Base-by-base conservation (phyloP, 2,888 invertebrate species). In the Tanytarsus gracilentus region DNA sequence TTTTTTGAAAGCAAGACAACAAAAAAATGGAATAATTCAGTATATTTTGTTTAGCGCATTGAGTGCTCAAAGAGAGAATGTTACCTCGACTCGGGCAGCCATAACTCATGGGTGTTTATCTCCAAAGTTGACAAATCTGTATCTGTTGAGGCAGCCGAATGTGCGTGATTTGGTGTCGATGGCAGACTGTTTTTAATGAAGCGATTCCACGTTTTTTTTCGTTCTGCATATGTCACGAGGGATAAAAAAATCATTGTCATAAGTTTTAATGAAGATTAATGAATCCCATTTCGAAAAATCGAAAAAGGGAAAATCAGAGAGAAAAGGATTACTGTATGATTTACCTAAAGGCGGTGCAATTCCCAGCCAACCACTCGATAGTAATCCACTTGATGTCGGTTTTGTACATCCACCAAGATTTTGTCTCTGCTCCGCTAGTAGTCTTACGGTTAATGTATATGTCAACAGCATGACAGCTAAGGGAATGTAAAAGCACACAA, bases 401-500 rank as follows among this genome's bases (percentile, higher is more conserved):
- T 48, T 50, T 30, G 48, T 44, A 36, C 29, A 9, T 51, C 77
- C 76, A 21, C 82, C 81, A 63, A 84, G 70, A 64, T 86, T 88
- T 70, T 87, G 86, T 66, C 84, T 80, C 74, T 94, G 92, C 63
- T 85, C 77, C 36, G 92, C 91, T 68, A 97, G 76, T 26, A 96
- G 77, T 62, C 87, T 81, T 16, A 96, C 90, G 0, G 97, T 98
- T 66, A 95, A 78, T 4, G 90, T 87, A 70, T 96, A 97, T n/a
- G 95, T 94, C 62, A 93, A 78, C 69, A 95, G 79, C 96, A 97
- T 97, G 65, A 98, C 94, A 44, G 86, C 81, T 64, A 97, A 78
- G 0, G 97, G 97, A 64, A 97, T 93, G 77, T 96, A 95, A 77
- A 97, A 97, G 66, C 94, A 93, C 67, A 94, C 86, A 67, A 95